Percentiles rank a stretch among this genome's conserved stretches.
Conservation (phyloP, 2,113 vertebrate species). For the Macheiramphus alcinus region DNA sequence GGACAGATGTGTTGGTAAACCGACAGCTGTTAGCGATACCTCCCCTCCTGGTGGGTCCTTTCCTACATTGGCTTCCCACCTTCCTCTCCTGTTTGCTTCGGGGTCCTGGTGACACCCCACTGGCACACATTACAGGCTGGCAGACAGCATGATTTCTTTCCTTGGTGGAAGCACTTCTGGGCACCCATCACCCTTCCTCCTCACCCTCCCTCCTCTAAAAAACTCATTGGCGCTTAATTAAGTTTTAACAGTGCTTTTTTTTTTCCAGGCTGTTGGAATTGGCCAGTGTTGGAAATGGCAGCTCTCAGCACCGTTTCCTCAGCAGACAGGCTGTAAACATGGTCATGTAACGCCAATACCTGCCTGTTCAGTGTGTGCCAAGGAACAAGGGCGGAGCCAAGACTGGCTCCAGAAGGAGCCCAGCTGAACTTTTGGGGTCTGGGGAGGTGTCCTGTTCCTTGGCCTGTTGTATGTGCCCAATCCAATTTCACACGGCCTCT, state of each 20-base stretch:
- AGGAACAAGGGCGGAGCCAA: background rate
- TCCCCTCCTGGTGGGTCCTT: background rate
- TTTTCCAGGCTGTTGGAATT: background rate
- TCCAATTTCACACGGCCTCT: background rate
- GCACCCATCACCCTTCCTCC: fast-evolving
- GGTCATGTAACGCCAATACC: fast-evolving
- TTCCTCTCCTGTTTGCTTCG: background rate
- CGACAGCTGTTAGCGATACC: fast-evolving
- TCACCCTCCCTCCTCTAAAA: background rate
- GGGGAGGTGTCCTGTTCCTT: background rate
- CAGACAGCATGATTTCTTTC: background rate
- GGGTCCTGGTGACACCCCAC: background rate
- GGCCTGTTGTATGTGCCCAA: background rate
- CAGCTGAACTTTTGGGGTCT: background rate
- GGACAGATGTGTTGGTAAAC: background rate
- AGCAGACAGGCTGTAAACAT: background rate
- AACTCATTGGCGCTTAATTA: fast-evolving
- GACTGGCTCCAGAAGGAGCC: background rate
- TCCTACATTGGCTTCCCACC: background rate
- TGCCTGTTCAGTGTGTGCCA: background rate
- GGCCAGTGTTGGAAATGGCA: background rate
- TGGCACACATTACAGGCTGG: fast-evolving
- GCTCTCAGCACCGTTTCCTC: fast-evolving
- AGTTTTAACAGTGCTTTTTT: fast-evolving
- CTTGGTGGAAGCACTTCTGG: background rate